phyloP scores from a whole-genome alignment of 2,888 invertebrate species.

The Dryadula phaetusa region DNA sequence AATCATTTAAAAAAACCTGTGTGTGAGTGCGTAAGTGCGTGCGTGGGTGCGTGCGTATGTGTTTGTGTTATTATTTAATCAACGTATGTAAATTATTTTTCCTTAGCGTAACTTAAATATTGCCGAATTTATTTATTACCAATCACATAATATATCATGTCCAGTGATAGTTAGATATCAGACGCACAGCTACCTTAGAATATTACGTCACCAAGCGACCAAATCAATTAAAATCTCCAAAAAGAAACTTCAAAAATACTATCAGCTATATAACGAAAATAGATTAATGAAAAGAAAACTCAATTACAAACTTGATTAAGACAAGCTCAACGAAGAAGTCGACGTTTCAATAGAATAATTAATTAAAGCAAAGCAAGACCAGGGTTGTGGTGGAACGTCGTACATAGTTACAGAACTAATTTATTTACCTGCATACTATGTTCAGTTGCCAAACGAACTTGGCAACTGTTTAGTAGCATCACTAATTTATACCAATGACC shows the following conservation, averaged over 20 bases:
- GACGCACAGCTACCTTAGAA: not conserved
- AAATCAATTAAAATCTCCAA: not conserved
- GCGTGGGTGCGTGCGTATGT: too few species aligned
- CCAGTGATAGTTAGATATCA: too few species aligned
- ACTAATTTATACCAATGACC: conserved; percentile 45
- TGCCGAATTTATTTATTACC: too few species aligned
- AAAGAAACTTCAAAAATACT: not conserved
- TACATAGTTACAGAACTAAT: conserved; percentile 38
- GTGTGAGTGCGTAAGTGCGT: too few species aligned
- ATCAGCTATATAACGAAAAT: conserved; percentile 10
- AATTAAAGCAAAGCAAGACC: conserved; percentile 33
- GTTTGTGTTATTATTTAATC: too few species aligned
- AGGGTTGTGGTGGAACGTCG: conserved; percentile 30
- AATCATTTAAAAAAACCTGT: too few species aligned
- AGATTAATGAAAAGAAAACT: conserved; percentile 31
- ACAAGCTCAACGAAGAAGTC: conserved; percentile 27
- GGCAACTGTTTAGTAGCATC: conserved; percentile 44
- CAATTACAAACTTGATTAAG: conserved; percentile 37
- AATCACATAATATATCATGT: too few species aligned
- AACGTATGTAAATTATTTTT: too few species aligned
- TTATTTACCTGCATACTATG: conserved; percentile 43
- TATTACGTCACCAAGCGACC: not conserved
- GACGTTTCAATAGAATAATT: conserved; percentile 34
- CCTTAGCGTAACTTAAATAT: too few species aligned
- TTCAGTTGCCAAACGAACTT: conserved; percentile 43